Evolutionary conservation across 2,888 invertebrate species (phyloP).

Genomic region (Andrena marginata): DNA sequence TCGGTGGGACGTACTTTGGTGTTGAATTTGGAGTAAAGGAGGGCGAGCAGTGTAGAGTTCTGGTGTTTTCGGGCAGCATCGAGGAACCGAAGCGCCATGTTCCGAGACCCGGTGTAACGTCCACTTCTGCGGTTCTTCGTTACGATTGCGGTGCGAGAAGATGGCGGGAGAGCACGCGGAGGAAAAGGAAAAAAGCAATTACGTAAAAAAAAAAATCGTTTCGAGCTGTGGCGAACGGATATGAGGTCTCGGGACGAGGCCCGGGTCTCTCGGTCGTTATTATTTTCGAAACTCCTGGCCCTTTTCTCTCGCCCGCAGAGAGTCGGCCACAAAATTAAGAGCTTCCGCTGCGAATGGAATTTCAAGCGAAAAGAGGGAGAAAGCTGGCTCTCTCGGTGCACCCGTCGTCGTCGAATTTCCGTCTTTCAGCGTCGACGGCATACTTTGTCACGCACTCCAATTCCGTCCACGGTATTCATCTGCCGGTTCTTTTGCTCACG

Average conservation of each 20-base stretch:
- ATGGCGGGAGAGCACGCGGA: conserved; percentile 13
- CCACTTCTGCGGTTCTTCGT: conserved; percentile 9
- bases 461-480: conserved; percentile 41
- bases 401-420: conserved; percentile 41
- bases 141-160: neutral
- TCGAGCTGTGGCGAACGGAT: conserved; percentile 19
- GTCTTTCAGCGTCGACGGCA: conserved; percentile 36
- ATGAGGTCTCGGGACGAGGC: neutral
- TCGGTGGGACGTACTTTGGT: too few relatives aligned
- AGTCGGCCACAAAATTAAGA: conserved; percentile 66
- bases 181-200: conserved; percentile 46
- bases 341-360: conserved; percentile 10
- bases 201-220: conserved; percentile 21
- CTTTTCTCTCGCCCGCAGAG: conserved; percentile 52
- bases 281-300: conserved; percentile 48
- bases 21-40: too few relatives aligned
- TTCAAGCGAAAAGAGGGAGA: conserved; percentile 50
- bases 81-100: neutral
- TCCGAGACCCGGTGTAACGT: neutral
- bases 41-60: too few relatives aligned
- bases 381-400: conserved; percentile 31
- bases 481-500: conserved; percentile 41
- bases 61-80: neutral
- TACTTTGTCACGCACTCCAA: conserved; percentile 59
- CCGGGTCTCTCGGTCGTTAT: conserved; percentile 6